phyloP scores from a whole-genome alignment of 2,888 invertebrate genomes.

The Drosophila flavopinicola region DNA sequence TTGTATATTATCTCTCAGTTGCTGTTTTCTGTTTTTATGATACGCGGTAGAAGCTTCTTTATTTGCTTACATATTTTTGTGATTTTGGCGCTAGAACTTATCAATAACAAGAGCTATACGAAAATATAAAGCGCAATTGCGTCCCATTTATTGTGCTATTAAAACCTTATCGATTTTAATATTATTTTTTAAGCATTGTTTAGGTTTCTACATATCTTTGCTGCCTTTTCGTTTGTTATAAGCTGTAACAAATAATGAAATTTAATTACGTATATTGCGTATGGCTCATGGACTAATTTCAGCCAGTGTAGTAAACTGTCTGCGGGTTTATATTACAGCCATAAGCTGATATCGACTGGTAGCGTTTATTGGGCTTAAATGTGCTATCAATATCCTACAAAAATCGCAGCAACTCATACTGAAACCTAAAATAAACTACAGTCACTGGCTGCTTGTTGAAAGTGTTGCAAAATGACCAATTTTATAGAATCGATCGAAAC shows the following conservation, averaged over 20 bases:
- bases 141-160: conserved; percentile 28
- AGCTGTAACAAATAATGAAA: background rate
- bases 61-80: conserved; percentile 62
- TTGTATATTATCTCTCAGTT: conserved; percentile 36
- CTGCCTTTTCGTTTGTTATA: background rate
- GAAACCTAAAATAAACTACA: conserved; percentile 9
- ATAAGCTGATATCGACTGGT: conserved; percentile 68
- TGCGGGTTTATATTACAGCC: conserved; percentile 45
- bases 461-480: background rate
- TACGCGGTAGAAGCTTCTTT: conserved; percentile 59
- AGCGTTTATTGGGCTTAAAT: conserved; percentile 62
- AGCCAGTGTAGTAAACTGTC: conserved; percentile 18
- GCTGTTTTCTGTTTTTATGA: conserved; percentile 33
- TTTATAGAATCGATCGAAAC: background rate
- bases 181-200: conserved; percentile 22
- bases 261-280: conserved; percentile 24
- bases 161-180: conserved; percentile 20
- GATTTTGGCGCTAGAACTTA: conserved; percentile 50
- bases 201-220: background rate
- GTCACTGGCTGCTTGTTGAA: background rate
- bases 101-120: conserved; percentile 30
- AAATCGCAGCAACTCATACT: conserved; percentile 66
- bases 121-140: conserved; percentile 26
- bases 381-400: conserved; percentile 41
- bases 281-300: conserved; percentile 19